A percentile compares a stretch with the other conserved stretches of the same genome.
These are phyloP conservation scores for Drosophila busckii DNA, from an alignment of 1,140 invertebrate species.

Conservation along the genomic window DNA sequence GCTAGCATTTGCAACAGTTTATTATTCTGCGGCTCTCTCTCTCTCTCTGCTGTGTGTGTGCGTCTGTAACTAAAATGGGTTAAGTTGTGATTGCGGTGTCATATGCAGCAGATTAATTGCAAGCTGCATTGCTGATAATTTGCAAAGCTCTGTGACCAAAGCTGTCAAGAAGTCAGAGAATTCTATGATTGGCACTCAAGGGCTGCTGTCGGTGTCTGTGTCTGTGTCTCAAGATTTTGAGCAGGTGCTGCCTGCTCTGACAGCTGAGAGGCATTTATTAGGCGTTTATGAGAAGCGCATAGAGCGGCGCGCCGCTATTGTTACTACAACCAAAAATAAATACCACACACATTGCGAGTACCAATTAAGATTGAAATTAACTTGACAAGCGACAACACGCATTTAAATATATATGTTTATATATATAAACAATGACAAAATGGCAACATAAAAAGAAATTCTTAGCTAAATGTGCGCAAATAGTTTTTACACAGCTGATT, in stretches of 20 bases:
- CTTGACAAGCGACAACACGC: constrained; percentile 20
- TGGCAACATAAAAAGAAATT: no score
- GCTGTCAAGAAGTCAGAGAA: constrained; percentile 47
- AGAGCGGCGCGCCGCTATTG: constrained; percentile 6
- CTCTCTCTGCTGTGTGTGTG: constrained; percentile 11
- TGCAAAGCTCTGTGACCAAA: constrained; percentile 12
- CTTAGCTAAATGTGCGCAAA: no score
- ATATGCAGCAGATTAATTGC: constrained; percentile 74
- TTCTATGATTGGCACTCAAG: constrained; percentile 43
- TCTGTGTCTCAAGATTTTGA: no score
- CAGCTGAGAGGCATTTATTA: no score
- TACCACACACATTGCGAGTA: background rate
- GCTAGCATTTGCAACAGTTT: constrained; percentile 55
- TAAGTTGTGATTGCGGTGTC: constrained; percentile 70
- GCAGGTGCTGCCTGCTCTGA: no score
- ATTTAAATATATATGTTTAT: no score
- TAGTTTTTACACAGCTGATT: no score
- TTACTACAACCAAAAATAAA: constrained; percentile 9
- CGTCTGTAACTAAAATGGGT: constrained; percentile 42
- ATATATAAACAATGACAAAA: constrained; percentile 9
- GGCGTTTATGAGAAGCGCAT: background rate
- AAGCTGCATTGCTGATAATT: constrained; percentile 69
- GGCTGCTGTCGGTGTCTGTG: no score
- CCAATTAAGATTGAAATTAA: constrained; percentile 21
- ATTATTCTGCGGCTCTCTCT: constrained; percentile 42